These are phyloP conservation scores for Drosophila gunungcola DNA, from an alignment of 1,140 invertebrate species.

Conservation along the genomic window DNA sequence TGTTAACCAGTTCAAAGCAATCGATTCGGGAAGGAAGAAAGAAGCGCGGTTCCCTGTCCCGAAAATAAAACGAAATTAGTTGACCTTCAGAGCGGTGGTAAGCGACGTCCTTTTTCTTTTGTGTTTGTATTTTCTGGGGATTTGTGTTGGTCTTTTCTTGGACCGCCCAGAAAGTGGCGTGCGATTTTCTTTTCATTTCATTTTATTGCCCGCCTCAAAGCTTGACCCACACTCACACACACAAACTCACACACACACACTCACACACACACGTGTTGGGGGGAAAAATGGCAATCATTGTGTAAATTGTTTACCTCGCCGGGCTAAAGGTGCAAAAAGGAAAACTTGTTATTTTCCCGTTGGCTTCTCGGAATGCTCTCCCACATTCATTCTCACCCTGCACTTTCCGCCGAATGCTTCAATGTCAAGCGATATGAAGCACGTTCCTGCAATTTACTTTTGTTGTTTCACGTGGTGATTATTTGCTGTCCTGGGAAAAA, in stretches of 20 bases:
- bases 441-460: constrained; percentile 79
- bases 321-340: constrained; percentile 54
- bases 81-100: constrained; percentile 60
- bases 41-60: constrained; percentile 15
- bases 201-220: constrained; percentile 63
- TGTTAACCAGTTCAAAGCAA: constrained; percentile 50
- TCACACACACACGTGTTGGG: background rate
- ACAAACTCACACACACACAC: too few species aligned
- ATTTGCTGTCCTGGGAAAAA: constrained; percentile 53
- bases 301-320: constrained; percentile 67
- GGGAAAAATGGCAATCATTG: constrained; percentile 62
- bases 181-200: constrained; percentile 78
- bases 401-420: constrained; percentile 19
- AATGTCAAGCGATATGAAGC: constrained; percentile 76
- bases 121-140: constrained; percentile 42
- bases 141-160: constrained; percentile 58
- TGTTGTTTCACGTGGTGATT: constrained; percentile 54
- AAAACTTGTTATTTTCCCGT: constrained; percentile 52
- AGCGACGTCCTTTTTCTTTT: constrained; percentile 10
- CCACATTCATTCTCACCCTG: constrained; percentile 1
- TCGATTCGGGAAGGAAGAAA: constrained; percentile 44
- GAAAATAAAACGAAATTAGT: constrained; percentile 72
- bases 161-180: constrained; percentile 50
- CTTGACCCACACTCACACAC: constrained; percentile 38
- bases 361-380: constrained; percentile 49